phyloP scores from a whole-genome alignment of 2,113 vertebrate species.

The Nestor notabilis region DNA sequence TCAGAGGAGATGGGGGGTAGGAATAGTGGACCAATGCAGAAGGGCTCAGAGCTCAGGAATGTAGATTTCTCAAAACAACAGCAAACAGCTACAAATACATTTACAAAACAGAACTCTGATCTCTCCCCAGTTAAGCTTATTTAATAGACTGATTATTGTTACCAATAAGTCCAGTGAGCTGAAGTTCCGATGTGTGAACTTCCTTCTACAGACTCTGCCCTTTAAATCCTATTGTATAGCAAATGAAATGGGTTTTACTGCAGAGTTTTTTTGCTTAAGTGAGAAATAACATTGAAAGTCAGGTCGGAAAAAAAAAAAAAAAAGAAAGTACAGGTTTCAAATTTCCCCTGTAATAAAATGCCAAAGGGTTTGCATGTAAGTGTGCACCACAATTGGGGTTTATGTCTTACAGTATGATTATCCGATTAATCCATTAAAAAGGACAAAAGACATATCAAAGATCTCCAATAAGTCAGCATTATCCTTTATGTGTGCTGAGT shows the following conservation, averaged over 20 bases:
- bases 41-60: background rate
- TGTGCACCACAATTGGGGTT: background rate
- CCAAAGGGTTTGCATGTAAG: background rate
- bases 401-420: background rate
- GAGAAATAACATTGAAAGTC: background rate
- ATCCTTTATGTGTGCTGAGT: background rate
- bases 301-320: background rate
- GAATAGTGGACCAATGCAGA: background rate
- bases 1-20: background rate
- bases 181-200: background rate
- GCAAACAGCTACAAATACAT: background rate
- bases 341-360: background rate
- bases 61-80: background rate
- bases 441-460: background rate
- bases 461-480: background rate
- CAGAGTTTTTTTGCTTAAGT: background rate
- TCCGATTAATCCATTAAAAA: background rate
- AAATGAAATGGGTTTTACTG: background rate
- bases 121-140: background rate
- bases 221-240: background rate
- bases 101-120: background rate
- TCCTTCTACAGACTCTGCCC: background rate
- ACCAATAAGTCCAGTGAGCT: background rate
- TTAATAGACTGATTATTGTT: slow-evolving; percentile 3
- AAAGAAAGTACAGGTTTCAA: background rate